Evolutionary conservation across 2,797 vertebrate genomes (phyloP), one percentile per base, ranked within the genome.

Genomic region (Ciconia nigra): DNA sequence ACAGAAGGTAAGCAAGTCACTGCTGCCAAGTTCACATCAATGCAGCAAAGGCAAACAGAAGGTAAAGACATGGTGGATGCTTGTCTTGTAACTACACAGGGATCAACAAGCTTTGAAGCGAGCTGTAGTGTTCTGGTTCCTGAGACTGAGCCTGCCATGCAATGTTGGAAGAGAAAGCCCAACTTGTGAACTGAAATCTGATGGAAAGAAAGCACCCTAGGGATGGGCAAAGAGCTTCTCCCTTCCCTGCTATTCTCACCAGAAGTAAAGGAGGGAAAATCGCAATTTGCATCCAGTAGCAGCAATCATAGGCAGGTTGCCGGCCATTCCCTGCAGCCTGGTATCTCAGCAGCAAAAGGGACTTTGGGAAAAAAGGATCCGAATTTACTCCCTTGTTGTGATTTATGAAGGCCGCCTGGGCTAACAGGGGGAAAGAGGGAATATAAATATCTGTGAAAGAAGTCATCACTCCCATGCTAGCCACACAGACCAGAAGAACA

Each of bases 281-380:
- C 4, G 33, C 41, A 10, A 22, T 29, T 24, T 59, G 33, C 22
- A 72, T 44, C 15, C 41, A n/a, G 63, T 6, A 91, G 41, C 63
- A 0, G 1, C 59, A 51, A 1, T 4, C 5, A 4, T 33, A 31
- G 49, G 31, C 15, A 33, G 13, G 31, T 15, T 67, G 42, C 31
- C 65, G 59, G n/a, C 37, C 26, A 5, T 39, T 57, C 49, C 22
- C 14, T 28, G 70, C 51, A 47, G 59, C 49, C 61, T 44, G 33
- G 3, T 33, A 41, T 12, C 16, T 61, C 61, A 78, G 7, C 35
- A 71, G 33, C 39, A 62, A 58, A 58, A 37, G 12, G 7, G 19
- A 49, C 51, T 57, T 57, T 0, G 57, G 31, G 26, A 31, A 62
- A 47, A 58, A 52, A 31, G 11, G 9, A 47, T 35, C 21, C 19